These are phyloP conservation scores for Phyto melanocephala DNA, from an alignment of 2,888 invertebrate species.

Conservation along the genomic window DNA sequence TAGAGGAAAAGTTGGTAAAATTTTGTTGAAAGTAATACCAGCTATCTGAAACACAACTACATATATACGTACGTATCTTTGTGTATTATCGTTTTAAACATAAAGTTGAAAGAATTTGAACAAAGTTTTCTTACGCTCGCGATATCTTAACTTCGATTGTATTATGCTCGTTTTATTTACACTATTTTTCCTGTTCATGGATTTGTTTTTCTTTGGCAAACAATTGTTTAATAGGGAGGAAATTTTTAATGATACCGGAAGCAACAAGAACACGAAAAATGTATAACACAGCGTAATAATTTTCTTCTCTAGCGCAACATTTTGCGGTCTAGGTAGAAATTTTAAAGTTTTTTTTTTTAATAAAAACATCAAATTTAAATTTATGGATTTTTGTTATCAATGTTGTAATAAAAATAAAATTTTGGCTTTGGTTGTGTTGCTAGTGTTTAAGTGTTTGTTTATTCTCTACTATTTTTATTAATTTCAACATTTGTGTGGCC, in stretches of 20 bases:
- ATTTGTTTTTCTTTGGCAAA: constrained; percentile 54
- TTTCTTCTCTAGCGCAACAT: neutral
- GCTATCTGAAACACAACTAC: too few species aligned
- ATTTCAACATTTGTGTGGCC: neutral
- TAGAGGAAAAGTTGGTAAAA: too few species aligned
- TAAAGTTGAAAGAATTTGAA: constrained; percentile 31
- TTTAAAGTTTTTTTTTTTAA: neutral
- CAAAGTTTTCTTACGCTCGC: constrained; percentile 45
- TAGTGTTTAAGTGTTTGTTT: neutral
- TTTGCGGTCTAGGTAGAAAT: neutral
- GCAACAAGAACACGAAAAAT: constrained; percentile 9
- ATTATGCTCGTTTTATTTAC: constrained; percentile 38
- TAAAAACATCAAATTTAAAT: neutral
- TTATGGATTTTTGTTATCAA: neutral
- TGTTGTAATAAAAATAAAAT: neutral
- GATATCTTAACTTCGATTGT: constrained; percentile 35
- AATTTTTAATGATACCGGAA: constrained; percentile 63
- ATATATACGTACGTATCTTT: neutral
- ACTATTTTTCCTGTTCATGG: neutral
- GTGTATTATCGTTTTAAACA: neutral
- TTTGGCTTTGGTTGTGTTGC: neutral
- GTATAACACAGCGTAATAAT: neutral
- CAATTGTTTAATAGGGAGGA: constrained; percentile 62
- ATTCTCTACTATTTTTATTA: constrained; percentile 37
- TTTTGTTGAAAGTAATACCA: too few species aligned